These are phyloP conservation scores for Vireo griseus DNA, from an alignment of 2,797 vertebrate genomes.

Conservation along the genomic window DNA sequence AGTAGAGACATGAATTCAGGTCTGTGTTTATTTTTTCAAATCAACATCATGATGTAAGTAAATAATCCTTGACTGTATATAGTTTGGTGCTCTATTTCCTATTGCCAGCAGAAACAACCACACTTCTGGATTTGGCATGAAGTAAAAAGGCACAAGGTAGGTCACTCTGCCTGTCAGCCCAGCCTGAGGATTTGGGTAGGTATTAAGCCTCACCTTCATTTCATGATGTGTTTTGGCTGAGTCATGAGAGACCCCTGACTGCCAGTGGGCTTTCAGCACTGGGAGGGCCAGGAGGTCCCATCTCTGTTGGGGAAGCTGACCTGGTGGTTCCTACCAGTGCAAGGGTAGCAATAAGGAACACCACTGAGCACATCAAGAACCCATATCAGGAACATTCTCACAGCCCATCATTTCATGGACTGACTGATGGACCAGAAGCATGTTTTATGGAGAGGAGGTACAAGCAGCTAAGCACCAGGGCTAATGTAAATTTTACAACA, in stretches of 20 bases:
- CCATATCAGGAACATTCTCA: not conserved
- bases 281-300: rapidly evolving
- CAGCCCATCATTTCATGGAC: rapidly evolving
- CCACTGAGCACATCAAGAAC: not conserved
- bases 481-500: not conserved
- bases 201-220: not conserved
- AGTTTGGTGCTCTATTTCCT: not conserved
- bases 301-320: not conserved
- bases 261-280: not conserved
- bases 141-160: not conserved
- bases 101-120: not conserved
- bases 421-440: not conserved
- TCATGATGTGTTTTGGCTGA: not conserved
- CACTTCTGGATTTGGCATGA: not conserved
- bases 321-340: not conserved
- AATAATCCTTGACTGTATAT: not conserved
- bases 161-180: not conserved
- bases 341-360: not conserved
- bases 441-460: not conserved
- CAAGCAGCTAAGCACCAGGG: not conserved
- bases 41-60: not conserved
- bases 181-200: not conserved
- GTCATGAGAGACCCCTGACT: not conserved
- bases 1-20: not conserved
- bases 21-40: not conserved